Conservation (phyloP, 2,113 vertebrate genomes). For the Stigmatopora nigra region DNA sequence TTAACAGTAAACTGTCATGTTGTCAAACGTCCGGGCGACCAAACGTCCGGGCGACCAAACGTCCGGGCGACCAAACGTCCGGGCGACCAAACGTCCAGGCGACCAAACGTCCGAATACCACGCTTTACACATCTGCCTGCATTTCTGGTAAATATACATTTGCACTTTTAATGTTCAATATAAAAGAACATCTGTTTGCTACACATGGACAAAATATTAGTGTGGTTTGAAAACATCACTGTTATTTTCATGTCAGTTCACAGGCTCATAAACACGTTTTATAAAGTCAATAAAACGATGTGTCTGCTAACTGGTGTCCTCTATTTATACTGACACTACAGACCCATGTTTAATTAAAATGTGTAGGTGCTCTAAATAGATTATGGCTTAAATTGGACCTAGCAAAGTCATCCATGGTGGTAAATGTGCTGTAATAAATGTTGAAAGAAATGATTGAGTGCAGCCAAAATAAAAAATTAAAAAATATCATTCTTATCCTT, state of each 20-base stretch:
- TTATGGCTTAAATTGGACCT: neutral
- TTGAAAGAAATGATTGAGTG: neutral
- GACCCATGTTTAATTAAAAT: conserved; percentile 3
- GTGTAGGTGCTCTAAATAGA: conserved; percentile 8
- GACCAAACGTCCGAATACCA: too few species aligned
- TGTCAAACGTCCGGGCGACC: too few species aligned
- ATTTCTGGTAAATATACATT: conserved; percentile 28
- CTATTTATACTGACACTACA: conserved; percentile 22
- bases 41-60: too few species aligned
- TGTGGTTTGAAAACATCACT: conserved; percentile 27
- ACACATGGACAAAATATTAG: conserved; percentile 23
- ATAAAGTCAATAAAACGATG: conserved; percentile 50
- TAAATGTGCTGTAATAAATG: neutral
- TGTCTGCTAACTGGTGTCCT: conserved; percentile 46
- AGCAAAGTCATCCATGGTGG: neutral
- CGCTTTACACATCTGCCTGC: conserved; percentile 14
- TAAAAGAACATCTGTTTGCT: conserved; percentile 37
- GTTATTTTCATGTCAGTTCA: conserved; percentile 54
- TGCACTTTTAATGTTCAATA: conserved; percentile 29
- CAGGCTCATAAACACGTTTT: conserved; percentile 53
- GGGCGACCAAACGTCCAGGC: too few species aligned
- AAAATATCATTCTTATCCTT: neutral
- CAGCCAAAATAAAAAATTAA: neutral
- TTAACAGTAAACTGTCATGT: too few species aligned
- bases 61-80: too few species aligned